Evolutionary conservation across 2,888 invertebrate genomes (phyloP).

Genomic region (Caradrina clavipalpis): DNA sequence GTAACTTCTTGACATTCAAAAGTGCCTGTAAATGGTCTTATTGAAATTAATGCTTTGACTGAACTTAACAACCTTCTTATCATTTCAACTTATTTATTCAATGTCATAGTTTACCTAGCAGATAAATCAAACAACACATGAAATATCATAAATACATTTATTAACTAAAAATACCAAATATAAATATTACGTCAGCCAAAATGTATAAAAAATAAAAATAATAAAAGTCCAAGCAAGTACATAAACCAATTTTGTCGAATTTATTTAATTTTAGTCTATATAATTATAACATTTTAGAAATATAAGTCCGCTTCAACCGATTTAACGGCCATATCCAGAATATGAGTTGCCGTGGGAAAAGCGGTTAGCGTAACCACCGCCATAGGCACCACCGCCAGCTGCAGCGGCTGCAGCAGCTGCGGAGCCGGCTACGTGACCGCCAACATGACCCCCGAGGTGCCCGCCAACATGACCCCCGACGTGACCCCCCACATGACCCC

Average conservation of each 20-base stretch:
- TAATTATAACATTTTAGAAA: background rate
- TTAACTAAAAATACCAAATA: constrained; percentile 28
- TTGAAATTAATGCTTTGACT: too few species aligned
- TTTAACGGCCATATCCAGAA: constrained; percentile 28
- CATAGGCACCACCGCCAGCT: constrained; percentile 13
- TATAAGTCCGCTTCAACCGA: background rate
- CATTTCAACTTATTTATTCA: too few species aligned
- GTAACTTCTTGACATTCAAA: too few species aligned
- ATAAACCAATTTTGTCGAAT: constrained; percentile 12
- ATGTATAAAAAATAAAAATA: constrained; percentile 23
- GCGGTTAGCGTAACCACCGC: constrained; percentile 17
- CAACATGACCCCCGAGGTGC: constrained; percentile 20
- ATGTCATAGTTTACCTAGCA: too few species aligned
- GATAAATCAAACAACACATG: constrained; percentile 9
- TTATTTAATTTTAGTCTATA: constrained; percentile 12
- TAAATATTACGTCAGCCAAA: constrained; percentile 19
- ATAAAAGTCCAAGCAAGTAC: background rate
- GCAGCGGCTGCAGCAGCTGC: constrained; percentile 15
- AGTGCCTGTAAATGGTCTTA: too few species aligned
- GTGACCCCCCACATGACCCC: constrained; percentile 18
- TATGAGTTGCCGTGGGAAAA: constrained; percentile 15
- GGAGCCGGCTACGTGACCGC: constrained; percentile 3
- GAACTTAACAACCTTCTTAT: too few species aligned
- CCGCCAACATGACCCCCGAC: constrained; percentile 29
- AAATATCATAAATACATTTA: constrained; percentile 43